Percentiles rank a stretch among this genome's conserved stretches.
phyloP scores from a whole-genome alignment of 2,113 vertebrate genomes.

The Lichenostomus cassidix region DNA sequence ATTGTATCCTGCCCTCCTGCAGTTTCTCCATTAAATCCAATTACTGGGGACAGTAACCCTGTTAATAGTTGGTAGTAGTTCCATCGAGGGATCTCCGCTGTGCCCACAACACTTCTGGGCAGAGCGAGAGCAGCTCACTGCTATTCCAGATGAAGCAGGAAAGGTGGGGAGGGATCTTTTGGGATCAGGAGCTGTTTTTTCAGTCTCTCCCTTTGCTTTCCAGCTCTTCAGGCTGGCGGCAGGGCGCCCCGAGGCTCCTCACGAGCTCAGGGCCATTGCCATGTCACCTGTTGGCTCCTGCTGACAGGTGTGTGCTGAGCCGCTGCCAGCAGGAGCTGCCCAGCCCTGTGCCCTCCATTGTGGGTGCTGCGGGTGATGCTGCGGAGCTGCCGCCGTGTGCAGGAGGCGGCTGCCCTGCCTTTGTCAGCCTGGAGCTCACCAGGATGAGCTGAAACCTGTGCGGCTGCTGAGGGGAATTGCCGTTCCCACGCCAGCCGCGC shows the following conservation, averaged over 20 bases:
- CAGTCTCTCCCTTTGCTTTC: background rate
- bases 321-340: rapidly evolving
- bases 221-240: background rate
- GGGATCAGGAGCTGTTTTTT: background rate
- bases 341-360: rapidly evolving
- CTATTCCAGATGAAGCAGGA: background rate
- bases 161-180: background rate
- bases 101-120: rapidly evolving
- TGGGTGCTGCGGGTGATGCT: background rate
- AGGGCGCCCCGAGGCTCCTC: background rate
- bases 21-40: conserved; percentile 22
- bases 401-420: background rate
- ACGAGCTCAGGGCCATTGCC: rapidly evolving
- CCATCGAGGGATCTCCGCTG: background rate
- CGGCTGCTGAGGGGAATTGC: background rate
- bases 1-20: background rate
- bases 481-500: background rate
- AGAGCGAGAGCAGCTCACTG: background rate
- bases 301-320: background rate
- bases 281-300: background rate
- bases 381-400: background rate
- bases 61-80: background rate
- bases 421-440: background rate
- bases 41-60: background rate
- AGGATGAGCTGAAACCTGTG: rapidly evolving